Evolutionary conservation across 1,140 invertebrate species (phyloP).

Genomic region (Apis laboriosa): DNA sequence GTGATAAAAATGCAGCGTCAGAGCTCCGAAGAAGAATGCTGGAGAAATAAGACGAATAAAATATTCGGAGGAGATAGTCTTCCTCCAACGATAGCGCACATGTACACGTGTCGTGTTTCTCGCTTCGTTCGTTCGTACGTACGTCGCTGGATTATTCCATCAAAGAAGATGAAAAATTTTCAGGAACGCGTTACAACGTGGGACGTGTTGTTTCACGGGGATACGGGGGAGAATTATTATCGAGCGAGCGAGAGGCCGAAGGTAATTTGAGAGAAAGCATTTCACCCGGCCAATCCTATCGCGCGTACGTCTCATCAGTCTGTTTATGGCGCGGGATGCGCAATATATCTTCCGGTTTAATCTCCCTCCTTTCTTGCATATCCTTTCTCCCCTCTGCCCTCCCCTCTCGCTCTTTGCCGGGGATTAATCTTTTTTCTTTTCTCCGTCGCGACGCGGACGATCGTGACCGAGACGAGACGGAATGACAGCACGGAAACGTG

Average conservation of each 20-base stretch:
- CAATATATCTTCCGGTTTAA: conserved; percentile 63
- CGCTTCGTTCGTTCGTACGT: neutral
- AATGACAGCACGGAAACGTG: conserved; percentile 11
- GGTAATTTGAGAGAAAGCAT: conserved; percentile 31
- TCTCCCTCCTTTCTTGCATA: conserved; percentile 55
- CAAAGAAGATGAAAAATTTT: neutral
- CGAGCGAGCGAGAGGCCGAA: neutral
- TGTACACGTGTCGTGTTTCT: neutral
- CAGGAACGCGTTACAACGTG: neutral
- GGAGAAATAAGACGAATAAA: neutral
- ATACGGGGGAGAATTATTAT: conserved; percentile 24
- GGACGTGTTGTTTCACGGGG: neutral
- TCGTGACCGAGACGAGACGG: neutral
- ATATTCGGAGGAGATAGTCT: neutral
- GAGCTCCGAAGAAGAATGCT: no score
- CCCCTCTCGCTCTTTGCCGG: conserved; percentile 39
- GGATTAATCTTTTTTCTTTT: neutral
- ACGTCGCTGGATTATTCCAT: conserved; percentile 4
- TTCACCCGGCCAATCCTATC: conserved; percentile 18
- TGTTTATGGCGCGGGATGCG: conserved; percentile 53
- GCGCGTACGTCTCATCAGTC: conserved; percentile 45
- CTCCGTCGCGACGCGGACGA: conserved; percentile 31
- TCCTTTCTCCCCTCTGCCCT: conserved; percentile 6
- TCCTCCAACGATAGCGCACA: no score
- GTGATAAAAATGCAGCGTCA: no score